Conservation (phyloP, 1,140 invertebrate genomes). For the Aleiodes sp. region DNA sequence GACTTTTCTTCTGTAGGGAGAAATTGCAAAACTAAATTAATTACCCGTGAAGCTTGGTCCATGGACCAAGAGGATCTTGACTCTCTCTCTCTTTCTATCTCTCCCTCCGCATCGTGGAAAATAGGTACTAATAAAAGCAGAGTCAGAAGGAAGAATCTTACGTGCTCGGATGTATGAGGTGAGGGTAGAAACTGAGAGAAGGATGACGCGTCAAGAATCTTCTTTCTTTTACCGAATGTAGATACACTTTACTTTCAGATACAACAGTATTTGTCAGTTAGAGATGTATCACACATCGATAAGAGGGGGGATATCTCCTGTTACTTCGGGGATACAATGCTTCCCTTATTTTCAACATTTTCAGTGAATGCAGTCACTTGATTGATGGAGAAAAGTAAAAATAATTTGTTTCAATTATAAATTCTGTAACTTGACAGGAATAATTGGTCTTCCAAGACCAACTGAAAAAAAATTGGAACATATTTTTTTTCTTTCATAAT, state of each 20-base stretch:
- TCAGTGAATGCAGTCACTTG: background rate
- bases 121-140: slow-evolving; percentile 47
- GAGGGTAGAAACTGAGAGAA: background rate
- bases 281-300: background rate
- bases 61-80: slow-evolving; percentile 22
- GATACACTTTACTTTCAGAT: background rate
- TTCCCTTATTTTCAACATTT: background rate
- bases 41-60: slow-evolving; percentile 50
- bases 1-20: slow-evolving; percentile 45
- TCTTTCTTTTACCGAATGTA: too few species aligned
- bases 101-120: slow-evolving; percentile 44
- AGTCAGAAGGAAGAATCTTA: background rate
- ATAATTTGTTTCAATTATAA: background rate
- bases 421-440: too few species aligned
- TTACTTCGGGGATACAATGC: background rate
- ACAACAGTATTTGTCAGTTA: background rate
- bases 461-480: too few species aligned
- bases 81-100: too few species aligned
- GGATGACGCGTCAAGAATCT: background rate
- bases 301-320: background rate
- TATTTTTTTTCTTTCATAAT: too few species aligned
- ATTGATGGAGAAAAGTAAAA: background rate
- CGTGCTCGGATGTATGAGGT: slow-evolving; percentile 15
- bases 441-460: too few species aligned
- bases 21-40: slow-evolving; percentile 60